phyloP scores from a whole-genome alignment of 2,113 vertebrate species.

The Neomonachus schauinslandi region DNA sequence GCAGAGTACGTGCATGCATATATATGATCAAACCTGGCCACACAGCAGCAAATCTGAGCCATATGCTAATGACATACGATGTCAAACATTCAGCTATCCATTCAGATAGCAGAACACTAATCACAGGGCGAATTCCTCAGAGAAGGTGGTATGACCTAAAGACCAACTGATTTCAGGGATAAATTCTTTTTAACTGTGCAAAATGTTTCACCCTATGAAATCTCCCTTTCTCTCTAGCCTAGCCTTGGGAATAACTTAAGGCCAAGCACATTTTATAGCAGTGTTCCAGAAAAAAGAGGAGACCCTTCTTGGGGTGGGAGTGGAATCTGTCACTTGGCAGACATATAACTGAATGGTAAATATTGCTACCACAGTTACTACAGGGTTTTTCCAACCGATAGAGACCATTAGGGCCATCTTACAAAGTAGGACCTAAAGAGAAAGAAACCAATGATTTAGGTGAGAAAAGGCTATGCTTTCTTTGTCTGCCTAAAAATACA shows the following conservation, averaged over 20 bases:
- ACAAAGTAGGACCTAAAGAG: constrained; percentile 26
- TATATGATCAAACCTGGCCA: constrained; percentile 55
- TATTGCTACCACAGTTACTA: constrained; percentile 52
- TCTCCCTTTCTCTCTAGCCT: neutral
- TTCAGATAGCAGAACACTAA: constrained; percentile 84
- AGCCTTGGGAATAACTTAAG: constrained; percentile 50
- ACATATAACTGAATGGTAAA: constrained; percentile 54
- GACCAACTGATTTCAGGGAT: neutral
- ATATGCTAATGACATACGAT: constrained; percentile 85
- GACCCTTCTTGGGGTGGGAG: neutral
- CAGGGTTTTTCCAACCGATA: constrained; percentile 51
- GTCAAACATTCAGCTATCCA: constrained; percentile 82
- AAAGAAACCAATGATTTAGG: constrained; percentile 49
- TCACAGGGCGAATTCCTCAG: constrained; percentile 7
- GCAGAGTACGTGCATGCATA: neutral
- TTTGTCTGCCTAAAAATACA: constrained; percentile 55
- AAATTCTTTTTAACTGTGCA: constrained; percentile 28
- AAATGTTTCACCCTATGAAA: constrained; percentile 21
- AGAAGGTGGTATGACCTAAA: neutral
- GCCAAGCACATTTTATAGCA: constrained; percentile 43
- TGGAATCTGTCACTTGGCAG: constrained; percentile 55
- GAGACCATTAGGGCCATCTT: neutral
- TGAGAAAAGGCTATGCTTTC: constrained; percentile 13
- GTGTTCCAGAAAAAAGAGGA: constrained; percentile 51
- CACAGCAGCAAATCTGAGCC: constrained; percentile 69